A percentile compares a stretch with the other conserved stretches of the same genome.
Conservation (phyloP, 2,888 invertebrate genomes). For the Coenonympha arcania region DNA sequence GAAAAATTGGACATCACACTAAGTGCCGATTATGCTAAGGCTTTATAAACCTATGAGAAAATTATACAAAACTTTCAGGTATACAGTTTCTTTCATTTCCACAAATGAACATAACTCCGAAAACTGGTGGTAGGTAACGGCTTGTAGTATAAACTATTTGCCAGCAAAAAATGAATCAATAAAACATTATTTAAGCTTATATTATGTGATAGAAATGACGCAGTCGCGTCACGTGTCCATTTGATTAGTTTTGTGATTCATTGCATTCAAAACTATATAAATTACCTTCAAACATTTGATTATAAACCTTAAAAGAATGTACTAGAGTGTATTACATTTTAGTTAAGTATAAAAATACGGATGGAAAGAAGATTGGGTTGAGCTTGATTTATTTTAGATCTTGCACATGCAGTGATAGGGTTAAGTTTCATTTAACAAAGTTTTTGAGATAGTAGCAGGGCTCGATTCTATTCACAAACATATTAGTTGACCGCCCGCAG, state of each 20-base stretch:
- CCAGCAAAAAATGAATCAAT: slow-evolving; percentile 1
- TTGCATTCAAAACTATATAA: slow-evolving; percentile 36
- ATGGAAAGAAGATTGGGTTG: background rate
- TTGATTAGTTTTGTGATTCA: slow-evolving; percentile 59
- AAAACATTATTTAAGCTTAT: slow-evolving; percentile 24
- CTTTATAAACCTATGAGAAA: too few relatives aligned
- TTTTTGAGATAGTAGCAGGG: slow-evolving; percentile 20
- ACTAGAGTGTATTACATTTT: slow-evolving; percentile 16
- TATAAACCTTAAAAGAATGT: slow-evolving; percentile 20
- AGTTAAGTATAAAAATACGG: background rate
- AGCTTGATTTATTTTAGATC: slow-evolving; percentile 7
- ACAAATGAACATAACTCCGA: too few relatives aligned
- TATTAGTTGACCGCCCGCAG: slow-evolving; percentile 67
- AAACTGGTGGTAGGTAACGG: background rate
- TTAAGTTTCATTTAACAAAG: slow-evolving; percentile 23
- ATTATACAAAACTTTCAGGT: too few relatives aligned
- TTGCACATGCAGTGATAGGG: slow-evolving; percentile 1
- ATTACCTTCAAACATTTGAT: slow-evolving; percentile 10
- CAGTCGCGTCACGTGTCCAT: slow-evolving; percentile 48
- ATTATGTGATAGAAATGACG: slow-evolving; percentile 21
- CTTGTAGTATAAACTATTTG: background rate
- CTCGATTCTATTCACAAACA: slow-evolving; percentile 46
- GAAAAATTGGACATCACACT: too few relatives aligned
- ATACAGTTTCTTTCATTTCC: too few relatives aligned
- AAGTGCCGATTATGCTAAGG: too few relatives aligned